phyloP scores from a whole-genome alignment of 2,113 vertebrate species.

The Alethe diademata region DNA sequence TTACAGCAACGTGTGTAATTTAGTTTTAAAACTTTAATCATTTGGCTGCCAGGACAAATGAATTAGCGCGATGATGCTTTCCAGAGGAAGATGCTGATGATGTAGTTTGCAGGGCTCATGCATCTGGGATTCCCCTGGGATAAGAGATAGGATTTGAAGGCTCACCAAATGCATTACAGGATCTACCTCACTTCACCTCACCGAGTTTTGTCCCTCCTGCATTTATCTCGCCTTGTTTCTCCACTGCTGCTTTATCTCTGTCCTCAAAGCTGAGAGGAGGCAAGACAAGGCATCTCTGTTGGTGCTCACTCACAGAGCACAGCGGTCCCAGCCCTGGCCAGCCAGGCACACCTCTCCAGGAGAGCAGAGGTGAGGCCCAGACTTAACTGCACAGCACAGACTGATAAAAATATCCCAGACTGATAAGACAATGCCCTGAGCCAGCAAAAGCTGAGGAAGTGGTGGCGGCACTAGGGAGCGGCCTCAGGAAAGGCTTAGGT shows the following conservation, averaged over 20 bases:
- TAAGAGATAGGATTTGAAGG: neutral
- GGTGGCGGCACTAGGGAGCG: neutral
- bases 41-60: conserved; percentile 23
- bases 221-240: neutral
- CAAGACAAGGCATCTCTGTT: neutral
- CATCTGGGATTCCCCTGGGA: neutral
- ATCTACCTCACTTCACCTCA: neutral
- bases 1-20: neutral
- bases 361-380: conserved; percentile 10
- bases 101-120: neutral
- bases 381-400: neutral
- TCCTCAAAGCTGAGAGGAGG: neutral
- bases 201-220: neutral
- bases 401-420: conserved; percentile 16
- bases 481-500: neutral
- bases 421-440: conserved; percentile 19
- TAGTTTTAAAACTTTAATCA: conserved; percentile 32
- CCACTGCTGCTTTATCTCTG: neutral
- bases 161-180: neutral
- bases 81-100: conserved; percentile 33
- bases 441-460: conserved; percentile 46
- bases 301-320: accelerated
- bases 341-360: neutral
- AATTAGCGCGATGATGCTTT: neutral
- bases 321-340: neutral